Evolutionary conservation across 2,888 invertebrate species (phyloP), one percentile per base, ranked within the genome.

Genomic region (Anthrax anthrax): DNA sequence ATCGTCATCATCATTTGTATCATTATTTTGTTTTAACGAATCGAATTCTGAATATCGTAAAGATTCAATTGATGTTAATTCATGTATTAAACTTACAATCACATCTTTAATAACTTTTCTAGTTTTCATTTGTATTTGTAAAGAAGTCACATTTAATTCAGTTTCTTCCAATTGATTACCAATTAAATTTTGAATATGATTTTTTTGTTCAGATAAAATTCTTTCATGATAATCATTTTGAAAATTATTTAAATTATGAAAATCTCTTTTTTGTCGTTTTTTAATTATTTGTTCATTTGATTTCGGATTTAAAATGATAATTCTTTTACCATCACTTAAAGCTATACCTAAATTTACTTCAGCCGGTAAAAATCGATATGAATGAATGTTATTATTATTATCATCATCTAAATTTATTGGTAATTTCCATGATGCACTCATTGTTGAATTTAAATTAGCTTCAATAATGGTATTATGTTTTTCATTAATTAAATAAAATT

Each of bases 401-500:
- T 46, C 48, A 44, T 41, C 43, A 2, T 41, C 17, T 8, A 54
- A 47, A 41, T 43, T 43, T 1, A 39, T n/a, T 9, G 55, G 54
- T 1, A 56, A 38, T 42, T 52, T 48, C 56, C 54, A 57, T 37
- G 53, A 43, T 37, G 44, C 48, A 16, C 47, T 44, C 19, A 63
- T 54, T 14, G 52, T 53, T 60, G 64, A 65, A 55, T 58, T 58
- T 50, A 61, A 53, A 43, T 58, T 56, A 41, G 57, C 56, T 48
- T 63, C 61, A 4, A 55, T 48, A 1, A 65, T 57, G 12, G 55
- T 54, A 44, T 57, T 60, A 3, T 43, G 43, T 17, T 42, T 50
- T 17, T 52, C 47, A 12, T 53, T 52, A 29, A 60, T 49, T 2
- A 61, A 67, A 50, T 67, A 71, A 52, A 71, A 70, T 9, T 60